Conservation (phyloP, 2,113 vertebrate genomes). For the Bolborhynchus lineola region DNA sequence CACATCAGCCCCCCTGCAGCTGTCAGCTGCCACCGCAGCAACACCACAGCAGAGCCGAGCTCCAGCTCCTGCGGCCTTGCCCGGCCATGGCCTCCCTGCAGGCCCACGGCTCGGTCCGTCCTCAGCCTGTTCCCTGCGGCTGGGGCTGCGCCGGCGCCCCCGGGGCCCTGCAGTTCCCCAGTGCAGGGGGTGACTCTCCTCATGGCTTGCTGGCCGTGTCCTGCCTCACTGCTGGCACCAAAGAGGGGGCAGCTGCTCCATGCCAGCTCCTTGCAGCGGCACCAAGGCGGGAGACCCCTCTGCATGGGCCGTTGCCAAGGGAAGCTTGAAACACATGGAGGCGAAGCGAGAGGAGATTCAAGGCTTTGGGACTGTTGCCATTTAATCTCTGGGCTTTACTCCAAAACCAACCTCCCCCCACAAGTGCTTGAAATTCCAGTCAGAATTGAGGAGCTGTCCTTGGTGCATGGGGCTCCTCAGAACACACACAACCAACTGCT, state of each 20-base stretch:
- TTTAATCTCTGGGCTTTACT: not conserved
- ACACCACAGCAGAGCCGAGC: rapidly evolving
- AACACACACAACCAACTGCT: not conserved
- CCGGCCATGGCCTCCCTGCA: not conserved
- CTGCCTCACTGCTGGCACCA: not conserved
- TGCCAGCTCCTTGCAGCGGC: not conserved
- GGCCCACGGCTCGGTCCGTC: too few species aligned
- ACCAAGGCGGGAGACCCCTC: rapidly evolving
- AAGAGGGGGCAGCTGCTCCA: rapidly evolving
- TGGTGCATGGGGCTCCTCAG: rapidly evolving
- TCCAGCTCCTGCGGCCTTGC: too few species aligned
- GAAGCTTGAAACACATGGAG: rapidly evolving
- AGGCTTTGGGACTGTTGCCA: not conserved
- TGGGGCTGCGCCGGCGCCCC: rapidly evolving
- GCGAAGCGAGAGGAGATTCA: not conserved
- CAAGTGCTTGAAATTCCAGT: not conserved
- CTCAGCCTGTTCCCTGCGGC: rapidly evolving
- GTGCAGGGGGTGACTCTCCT: rapidly evolving
- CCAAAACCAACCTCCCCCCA: rapidly evolving
- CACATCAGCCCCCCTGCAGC: rapidly evolving
- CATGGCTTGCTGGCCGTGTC: not conserved
- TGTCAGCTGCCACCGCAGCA: rapidly evolving
- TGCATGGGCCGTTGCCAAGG: rapidly evolving
- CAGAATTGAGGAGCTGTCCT: not conserved
- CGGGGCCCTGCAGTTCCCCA: not conserved